Conservation (phyloP, 2,888 invertebrate species). For the Meta bourneti region DNA sequence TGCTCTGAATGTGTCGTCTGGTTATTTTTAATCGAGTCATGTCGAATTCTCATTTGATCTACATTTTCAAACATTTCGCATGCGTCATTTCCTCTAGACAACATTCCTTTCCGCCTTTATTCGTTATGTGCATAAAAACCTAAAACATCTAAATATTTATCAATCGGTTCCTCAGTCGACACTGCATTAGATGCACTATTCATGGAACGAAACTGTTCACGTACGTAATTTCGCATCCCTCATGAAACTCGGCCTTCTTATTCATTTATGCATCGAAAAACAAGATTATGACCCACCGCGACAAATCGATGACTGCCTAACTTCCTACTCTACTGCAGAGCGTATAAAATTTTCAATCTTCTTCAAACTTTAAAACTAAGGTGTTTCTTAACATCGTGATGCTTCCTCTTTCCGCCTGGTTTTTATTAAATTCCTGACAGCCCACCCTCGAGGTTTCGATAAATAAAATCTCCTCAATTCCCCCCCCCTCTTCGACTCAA, state of each 20-base stretch:
- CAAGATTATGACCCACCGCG: not conserved
- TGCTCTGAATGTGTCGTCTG: no score
- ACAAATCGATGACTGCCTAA: not conserved
- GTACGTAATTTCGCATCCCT: not conserved
- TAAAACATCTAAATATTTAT: not conserved
- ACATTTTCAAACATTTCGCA: no score
- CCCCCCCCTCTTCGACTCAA: not conserved
- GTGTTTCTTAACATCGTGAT: not conserved
- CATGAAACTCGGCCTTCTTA: not conserved
- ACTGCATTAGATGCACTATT: not conserved
- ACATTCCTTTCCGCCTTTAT: no score
- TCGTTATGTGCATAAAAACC: no score
- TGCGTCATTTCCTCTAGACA: no score
- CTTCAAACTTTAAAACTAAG: not conserved
- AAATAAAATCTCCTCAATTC: not conserved
- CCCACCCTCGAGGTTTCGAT: not conserved
- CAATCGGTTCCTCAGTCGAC: not conserved
- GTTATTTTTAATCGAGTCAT: no score
- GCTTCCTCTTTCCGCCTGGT: not conserved
- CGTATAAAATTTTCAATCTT: not conserved
- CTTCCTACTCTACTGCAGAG: not conserved
- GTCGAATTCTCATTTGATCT: no score
- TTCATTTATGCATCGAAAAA: conserved; percentile 1
- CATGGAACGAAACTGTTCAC: not conserved
- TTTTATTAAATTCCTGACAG: not conserved